Conservation (phyloP, 2,113 vertebrate genomes). For the Chrysochloris asiatica region DNA sequence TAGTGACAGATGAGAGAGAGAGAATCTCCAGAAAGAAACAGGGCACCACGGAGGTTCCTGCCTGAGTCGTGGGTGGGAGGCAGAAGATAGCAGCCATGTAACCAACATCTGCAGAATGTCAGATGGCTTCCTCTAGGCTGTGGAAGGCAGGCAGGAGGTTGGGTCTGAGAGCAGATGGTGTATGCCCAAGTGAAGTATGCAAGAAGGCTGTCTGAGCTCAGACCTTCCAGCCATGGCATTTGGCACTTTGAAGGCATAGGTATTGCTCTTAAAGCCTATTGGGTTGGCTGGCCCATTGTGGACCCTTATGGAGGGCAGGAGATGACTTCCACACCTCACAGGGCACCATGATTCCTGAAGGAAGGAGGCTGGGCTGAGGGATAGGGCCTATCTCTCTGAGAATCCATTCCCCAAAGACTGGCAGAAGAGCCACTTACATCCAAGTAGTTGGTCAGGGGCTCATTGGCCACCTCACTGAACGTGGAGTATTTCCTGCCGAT, state of each 20-base stretch:
- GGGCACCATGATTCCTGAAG: neutral
- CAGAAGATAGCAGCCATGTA: neutral
- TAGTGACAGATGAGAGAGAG: neutral
- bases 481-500: conserved; percentile 52
- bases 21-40: neutral
- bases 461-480: accelerated
- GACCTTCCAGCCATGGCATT: neutral
- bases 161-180: neutral
- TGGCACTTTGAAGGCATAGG: neutral
- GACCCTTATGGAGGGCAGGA: neutral
- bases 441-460: conserved; percentile 80
- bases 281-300: neutral
- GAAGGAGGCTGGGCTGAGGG: too few species aligned
- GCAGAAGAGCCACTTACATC: conserved; percentile 80
- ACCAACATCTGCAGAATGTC: too few species aligned
- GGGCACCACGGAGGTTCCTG: neutral
- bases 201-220: neutral
- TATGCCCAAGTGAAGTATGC: neutral
- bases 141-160: neutral
- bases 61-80: neutral
- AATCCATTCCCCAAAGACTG: accelerated
- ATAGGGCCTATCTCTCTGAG: accelerated
- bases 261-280: neutral
- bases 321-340: accelerated
- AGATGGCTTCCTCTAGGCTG: neutral